These are phyloP conservation scores for Tetragnatha montana DNA, from an alignment of 2,888 invertebrate species.

Conservation along the genomic window DNA sequence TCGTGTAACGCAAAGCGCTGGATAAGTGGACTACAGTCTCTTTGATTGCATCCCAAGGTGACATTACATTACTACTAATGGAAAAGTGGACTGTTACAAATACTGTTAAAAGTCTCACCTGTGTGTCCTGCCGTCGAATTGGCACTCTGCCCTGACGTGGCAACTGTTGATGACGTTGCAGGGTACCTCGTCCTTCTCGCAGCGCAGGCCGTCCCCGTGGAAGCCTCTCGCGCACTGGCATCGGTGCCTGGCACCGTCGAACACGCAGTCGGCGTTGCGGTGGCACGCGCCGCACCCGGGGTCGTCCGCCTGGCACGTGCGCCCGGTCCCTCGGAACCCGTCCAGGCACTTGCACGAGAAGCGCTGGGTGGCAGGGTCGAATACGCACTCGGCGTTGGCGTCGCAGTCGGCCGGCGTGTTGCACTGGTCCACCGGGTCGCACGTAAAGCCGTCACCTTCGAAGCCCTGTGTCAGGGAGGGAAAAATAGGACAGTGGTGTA, in stretches of 20 bases:
- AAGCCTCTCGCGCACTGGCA: slow-evolving; percentile 77
- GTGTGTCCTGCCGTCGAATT: slow-evolving; percentile 78
- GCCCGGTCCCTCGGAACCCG: slow-evolving; percentile 77
- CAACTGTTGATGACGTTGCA: slow-evolving; percentile 77
- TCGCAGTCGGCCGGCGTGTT: slow-evolving; percentile 73
- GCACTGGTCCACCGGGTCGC: slow-evolving; percentile 75
- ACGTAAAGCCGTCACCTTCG: slow-evolving; percentile 82
- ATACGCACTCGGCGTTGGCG: slow-evolving; percentile 72
- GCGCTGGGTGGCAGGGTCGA: slow-evolving; percentile 78
- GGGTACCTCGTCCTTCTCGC: slow-evolving; percentile 73
- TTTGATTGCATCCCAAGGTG: too few relatives aligned
- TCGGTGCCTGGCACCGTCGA: slow-evolving; percentile 76
- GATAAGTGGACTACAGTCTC: too few relatives aligned
- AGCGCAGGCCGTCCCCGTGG: slow-evolving; percentile 76
- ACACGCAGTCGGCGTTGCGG: slow-evolving; percentile 85
- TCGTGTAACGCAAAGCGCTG: too few relatives aligned
- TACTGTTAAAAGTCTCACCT: slow-evolving; percentile 40
- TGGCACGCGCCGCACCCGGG: slow-evolving; percentile 84
- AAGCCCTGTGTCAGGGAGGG: slow-evolving; percentile 31
- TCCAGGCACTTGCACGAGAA: slow-evolving; percentile 76
- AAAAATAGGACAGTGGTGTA: not conserved
- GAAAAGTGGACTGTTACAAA: too few relatives aligned
- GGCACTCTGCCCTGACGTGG: slow-evolving; percentile 76
- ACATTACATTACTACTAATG: too few relatives aligned
- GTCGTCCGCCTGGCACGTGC: slow-evolving; percentile 34